Base-by-base conservation (phyloP, 2,888 invertebrate genomes). In the Drosophila setosimentum region DNA sequence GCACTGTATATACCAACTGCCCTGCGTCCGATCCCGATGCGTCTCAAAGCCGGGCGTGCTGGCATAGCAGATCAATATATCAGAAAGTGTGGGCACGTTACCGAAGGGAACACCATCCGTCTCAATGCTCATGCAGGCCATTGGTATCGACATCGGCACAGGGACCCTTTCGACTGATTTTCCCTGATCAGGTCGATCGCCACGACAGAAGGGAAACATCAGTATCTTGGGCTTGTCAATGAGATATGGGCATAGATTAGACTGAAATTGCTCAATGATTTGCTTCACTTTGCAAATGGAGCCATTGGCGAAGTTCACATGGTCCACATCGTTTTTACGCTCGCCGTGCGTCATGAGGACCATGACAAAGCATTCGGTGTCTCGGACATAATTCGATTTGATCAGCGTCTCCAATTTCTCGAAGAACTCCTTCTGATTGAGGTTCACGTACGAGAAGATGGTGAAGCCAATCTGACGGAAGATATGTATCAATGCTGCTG, bases 1-100 rank as follows among this genome's bases (percentile, higher is more conserved):
- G 73, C 94, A 94, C 92, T 95, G 95, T 83, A 96, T 95, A 92
- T 96, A 96, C 96, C 96, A 96, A 50, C 96, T 95, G 29, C 96
- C 96, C 10, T 83, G 80, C 32, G 91, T 75, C 7, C 91, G 87
- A 92, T 96, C 95, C 66, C 96, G 94, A 89, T 94, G 94, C 1
- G 96, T 79, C 67, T 86, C 83, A 65, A 76, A 91, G 0, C 92
- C 95, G 64, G 94, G 94, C 50, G 95, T 92, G 4, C 95, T 95
- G 57, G 96, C 95, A 93, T 95, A 95, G 55, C 95, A 95, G 73
- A 96, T 94, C 40, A 96, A 93, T 68, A 95, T 94, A 92, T 96
- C 95, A 18, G 95, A 94, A 88, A 93, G 93, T 54, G 94, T 92
- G 48, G 91, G 83, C 33, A 87, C 75, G 55, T 84, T 83, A 3